These are phyloP conservation scores for Trichonephila inaurata DNA, from an alignment of 1,140 invertebrate species.

Conservation along the genomic window DNA sequence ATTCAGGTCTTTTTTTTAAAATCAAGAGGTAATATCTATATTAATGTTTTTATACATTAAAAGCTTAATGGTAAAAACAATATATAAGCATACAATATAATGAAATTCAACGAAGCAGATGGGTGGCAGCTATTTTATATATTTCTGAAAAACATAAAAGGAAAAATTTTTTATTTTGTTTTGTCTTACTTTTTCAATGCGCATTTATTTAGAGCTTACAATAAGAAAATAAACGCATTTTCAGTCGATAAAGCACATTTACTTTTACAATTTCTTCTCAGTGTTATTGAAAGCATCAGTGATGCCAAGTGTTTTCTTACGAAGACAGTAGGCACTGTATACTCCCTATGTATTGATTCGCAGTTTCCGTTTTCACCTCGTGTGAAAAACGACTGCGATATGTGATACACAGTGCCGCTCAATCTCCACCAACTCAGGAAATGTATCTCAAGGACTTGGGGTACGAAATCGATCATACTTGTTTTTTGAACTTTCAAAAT, in stretches of 20 bases:
- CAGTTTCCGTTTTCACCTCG: slow-evolving; percentile 5
- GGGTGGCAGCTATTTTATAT: too few relatives aligned
- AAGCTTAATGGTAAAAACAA: too few relatives aligned
- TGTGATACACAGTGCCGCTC: background rate
- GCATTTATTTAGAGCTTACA: background rate
- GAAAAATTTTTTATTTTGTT: background rate
- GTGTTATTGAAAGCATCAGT: background rate
- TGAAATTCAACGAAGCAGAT: too few relatives aligned
- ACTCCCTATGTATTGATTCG: background rate
- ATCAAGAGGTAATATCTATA: too few relatives aligned
- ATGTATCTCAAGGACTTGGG: background rate
- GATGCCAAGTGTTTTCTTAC: slow-evolving; percentile 14
- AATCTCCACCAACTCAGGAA: background rate
- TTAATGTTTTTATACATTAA: too few relatives aligned
- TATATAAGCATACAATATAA: too few relatives aligned
- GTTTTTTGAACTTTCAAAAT: background rate
- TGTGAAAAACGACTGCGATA: slow-evolving; percentile 36
- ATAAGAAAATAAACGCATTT: background rate
- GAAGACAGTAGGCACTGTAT: background rate
- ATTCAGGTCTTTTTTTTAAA: too few relatives aligned
- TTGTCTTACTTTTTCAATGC: background rate
- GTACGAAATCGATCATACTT: background rate
- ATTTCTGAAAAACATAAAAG: too few relatives aligned
- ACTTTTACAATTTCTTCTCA: background rate
- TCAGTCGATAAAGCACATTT: slow-evolving; percentile 20